These are phyloP conservation scores for Lithobates sylvaticus DNA, from an alignment of 2,797 vertebrate species.

Conservation along the genomic window DNA sequence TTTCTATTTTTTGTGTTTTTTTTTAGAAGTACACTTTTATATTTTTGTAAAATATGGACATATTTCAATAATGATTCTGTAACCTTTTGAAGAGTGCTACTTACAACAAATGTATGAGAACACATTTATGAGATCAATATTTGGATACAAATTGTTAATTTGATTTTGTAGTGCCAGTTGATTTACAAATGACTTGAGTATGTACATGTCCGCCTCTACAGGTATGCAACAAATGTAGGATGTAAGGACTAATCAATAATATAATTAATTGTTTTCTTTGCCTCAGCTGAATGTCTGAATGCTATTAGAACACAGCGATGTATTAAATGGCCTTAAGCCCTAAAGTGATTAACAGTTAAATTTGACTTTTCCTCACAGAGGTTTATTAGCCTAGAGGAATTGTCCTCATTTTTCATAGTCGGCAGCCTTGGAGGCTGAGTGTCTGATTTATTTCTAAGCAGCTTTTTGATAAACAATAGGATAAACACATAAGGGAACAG, in stretches of 20 bases:
- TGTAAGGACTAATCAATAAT: constrained; percentile 13
- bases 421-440: neutral
- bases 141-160: neutral
- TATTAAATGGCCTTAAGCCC: neutral
- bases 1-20: no score
- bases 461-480: neutral
- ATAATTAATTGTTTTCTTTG: constrained; percentile 35
- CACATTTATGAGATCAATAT: neutral
- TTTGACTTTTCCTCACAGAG: constrained; percentile 6
- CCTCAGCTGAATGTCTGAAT: constrained; percentile 6
- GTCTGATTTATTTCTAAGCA: neutral
- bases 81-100: neutral
- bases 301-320: neutral
- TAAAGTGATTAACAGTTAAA: constrained; percentile 23
- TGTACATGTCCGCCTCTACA: neutral
- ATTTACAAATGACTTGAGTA: constrained; percentile 19
- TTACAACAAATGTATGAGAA: neutral
- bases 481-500: constrained; percentile 4
- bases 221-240: constrained; percentile 1
- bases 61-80: neutral
- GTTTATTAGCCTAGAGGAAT: constrained; percentile 7
- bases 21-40: no score
- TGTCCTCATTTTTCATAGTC: neutral
- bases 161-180: constrained; percentile 13
- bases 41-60: no score